These are phyloP conservation scores for Drosophila tropicalis DNA, from an alignment of 1,140 invertebrate species.

Conservation along the genomic window DNA sequence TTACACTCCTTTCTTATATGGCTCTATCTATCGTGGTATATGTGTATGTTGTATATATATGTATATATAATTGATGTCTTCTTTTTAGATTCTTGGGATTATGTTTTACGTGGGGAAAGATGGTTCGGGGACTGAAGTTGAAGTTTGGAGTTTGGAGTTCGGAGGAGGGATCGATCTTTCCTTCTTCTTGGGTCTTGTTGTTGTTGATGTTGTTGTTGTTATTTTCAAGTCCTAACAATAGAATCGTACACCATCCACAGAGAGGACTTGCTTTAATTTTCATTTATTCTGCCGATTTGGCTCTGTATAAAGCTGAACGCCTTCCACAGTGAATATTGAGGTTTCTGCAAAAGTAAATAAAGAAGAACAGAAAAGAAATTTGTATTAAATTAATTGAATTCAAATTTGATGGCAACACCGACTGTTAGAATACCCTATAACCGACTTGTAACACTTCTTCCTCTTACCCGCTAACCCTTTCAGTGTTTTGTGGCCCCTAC, in stretches of 20 bases:
- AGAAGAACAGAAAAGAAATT: not conserved
- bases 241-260: constrained; percentile 83
- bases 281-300: constrained; percentile 83
- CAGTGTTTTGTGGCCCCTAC: too few species aligned
- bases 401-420: not conserved
- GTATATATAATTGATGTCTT: constrained; percentile 16
- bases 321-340: constrained; percentile 96
- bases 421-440: not conserved
- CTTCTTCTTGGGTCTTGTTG: not conserved
- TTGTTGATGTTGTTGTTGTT: constrained; percentile 32
- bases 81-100: constrained; percentile 4
- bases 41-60: not conserved
- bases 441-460: too few species aligned
- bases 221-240: constrained; percentile 74
- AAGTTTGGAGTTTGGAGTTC: constrained; percentile 8
- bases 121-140: not conserved
- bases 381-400: constrained; percentile 49
- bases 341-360: constrained; percentile 87
- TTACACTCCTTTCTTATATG: not conserved
- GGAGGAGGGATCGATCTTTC: not conserved
- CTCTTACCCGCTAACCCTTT: too few species aligned
- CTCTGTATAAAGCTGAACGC: constrained; percentile 90
- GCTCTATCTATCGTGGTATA: constrained; percentile 3
- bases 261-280: constrained; percentile 84
- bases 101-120: constrained; percentile 21